Base-by-base conservation (phyloP, 2,113 vertebrate genomes). In the Neofelis nebulosa region DNA sequence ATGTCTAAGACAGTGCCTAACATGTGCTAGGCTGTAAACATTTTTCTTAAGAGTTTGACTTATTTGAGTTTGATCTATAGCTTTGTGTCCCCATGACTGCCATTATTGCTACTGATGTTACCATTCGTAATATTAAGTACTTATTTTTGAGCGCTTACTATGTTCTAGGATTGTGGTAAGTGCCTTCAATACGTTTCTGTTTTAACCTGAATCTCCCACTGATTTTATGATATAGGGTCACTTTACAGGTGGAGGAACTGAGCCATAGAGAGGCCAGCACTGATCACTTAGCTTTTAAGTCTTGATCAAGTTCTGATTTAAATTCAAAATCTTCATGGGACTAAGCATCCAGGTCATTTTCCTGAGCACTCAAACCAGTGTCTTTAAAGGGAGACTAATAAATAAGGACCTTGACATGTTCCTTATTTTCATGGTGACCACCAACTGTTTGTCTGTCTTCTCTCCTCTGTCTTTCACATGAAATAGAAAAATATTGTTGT, bases 161-260 rank as follows among this genome's bases (percentile, higher is more conserved):
- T 95, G n/a, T 83, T 89, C 48, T 29, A 63, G 19, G 15, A 45
- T 84, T 92, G 18, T 78, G 78, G 38, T 55, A 48, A 66, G 89
- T 73, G 8, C 4, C 13, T 91, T 52, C 5, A 45, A 48, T 61
- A 50, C 38, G 5, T 45, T 91, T 79, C 23, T 95, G n/a, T 63
- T 81, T 23, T 45, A 55, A 57, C 36, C 27, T 27, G 10, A 88
- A 41, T 91, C 15, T 82, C 66, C 78, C 27, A 82, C 14, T 29
- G 84, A 57, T 61, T 80, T 85, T 25, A 89, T 63, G 12, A 38
- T 27, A 4, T 48, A 25, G 33, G 7, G 2, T 93, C 36, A 68
- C 68, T 89, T 94, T 95, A 86, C 7, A 85, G 76, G 91, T 93
- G 18, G 48, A 89, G 38, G 78, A 69, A 93, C n/a, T 94, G 45